phyloP scores from a whole-genome alignment of 2,888 invertebrate species.

The Entomobrya proxima region DNA sequence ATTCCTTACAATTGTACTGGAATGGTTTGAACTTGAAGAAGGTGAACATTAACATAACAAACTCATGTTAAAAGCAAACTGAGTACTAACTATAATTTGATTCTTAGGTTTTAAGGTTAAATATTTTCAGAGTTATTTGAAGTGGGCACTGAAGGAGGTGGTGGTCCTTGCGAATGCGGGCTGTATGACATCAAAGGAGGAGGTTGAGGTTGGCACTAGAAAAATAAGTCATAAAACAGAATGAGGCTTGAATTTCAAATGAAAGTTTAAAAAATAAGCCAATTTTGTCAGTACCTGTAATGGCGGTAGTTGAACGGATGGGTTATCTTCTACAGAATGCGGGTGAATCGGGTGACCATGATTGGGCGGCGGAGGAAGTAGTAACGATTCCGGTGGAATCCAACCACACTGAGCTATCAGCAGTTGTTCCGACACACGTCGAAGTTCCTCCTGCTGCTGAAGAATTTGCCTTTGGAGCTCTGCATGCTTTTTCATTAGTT shows the following conservation, averaged over 20 bases:
- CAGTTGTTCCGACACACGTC: conserved; percentile 90
- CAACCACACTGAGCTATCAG: conserved; percentile 88
- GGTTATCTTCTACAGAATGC: conserved; percentile 44
- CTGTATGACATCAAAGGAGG: conserved; percentile 46
- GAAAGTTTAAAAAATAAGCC: no score
- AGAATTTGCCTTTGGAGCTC: conserved; percentile 90
- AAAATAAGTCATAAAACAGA: background rate
- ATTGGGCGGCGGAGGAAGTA: conserved; percentile 50
- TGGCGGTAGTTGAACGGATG: conserved; percentile 32
- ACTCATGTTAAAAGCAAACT: no score
- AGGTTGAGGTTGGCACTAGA: conserved; percentile 22
- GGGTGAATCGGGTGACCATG: conserved; percentile 31
- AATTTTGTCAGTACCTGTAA: conserved; percentile 54
- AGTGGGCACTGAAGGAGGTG: conserved; percentile 1
- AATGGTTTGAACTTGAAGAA: no score
- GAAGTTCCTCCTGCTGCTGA: conserved; percentile 90
- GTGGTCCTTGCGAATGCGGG: conserved; percentile 26
- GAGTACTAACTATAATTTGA: background rate
- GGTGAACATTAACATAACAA: no score
- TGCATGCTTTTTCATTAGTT: conserved; percentile 89
- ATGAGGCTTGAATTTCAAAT: background rate
- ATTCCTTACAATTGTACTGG: no score
- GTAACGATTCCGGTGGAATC: conserved; percentile 76
- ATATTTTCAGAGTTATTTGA: conserved; percentile 47
- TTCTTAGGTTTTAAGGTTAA: no score